Percentiles rank a stretch among this genome's conserved stretches.
These are phyloP conservation scores for Ceratosolen solmsi DNA, from an alignment of 1,140 invertebrate species.

Conservation along the genomic window DNA sequence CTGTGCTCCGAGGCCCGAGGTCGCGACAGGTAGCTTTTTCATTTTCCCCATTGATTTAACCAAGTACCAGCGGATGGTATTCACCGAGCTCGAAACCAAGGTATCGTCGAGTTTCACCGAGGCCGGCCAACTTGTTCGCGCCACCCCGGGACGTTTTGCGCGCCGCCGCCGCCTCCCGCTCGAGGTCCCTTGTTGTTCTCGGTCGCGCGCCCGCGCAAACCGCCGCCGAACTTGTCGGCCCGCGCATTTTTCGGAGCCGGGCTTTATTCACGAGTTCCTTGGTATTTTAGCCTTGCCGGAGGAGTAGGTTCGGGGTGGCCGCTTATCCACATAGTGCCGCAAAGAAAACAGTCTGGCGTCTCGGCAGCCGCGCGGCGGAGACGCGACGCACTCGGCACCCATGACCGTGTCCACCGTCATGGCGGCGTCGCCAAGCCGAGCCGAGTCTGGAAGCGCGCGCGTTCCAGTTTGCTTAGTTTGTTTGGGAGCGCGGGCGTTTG, in stretches of 20 bases:
- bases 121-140: too few relatives aligned
- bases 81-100: too few relatives aligned
- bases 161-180: not conserved
- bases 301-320: too few relatives aligned
- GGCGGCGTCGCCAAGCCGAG: slow-evolving; percentile 47
- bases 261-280: not conserved
- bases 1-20: not conserved
- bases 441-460: not conserved
- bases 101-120: too few relatives aligned
- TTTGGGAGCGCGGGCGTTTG: too few relatives aligned
- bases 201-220: not conserved
- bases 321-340: too few relatives aligned
- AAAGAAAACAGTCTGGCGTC: slow-evolving; percentile 3
- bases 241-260: not conserved
- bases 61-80: too few relatives aligned
- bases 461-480: not conserved
- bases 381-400: slow-evolving; percentile 14
- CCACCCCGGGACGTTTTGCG: not conserved
- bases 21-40: not conserved
- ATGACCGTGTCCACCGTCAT: slow-evolving; percentile 34
- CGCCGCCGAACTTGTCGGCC: not conserved
- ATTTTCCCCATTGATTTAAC: too few relatives aligned
- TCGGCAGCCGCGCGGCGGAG: not conserved
- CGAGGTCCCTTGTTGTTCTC: not conserved
- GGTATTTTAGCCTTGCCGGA: too few relatives aligned